Conservation (phyloP, 2,888 invertebrate genomes). For the Globia sparganii region DNA sequence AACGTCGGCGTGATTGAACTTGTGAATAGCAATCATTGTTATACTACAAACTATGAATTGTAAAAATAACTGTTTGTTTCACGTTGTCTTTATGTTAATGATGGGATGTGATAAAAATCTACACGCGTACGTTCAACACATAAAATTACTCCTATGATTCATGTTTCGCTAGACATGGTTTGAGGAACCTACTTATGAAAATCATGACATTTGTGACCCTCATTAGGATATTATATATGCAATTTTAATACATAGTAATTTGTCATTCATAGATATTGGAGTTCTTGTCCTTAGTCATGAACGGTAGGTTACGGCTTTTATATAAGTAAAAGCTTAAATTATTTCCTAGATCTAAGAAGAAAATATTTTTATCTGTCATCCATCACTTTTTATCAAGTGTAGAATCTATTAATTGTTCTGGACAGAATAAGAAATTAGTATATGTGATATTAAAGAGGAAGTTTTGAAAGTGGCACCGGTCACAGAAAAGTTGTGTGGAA, state of each 20-base stretch:
- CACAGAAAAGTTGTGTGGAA: background rate
- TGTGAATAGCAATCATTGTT: slow-evolving; percentile 44
- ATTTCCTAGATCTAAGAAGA: background rate
- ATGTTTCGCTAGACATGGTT: slow-evolving; percentile 46
- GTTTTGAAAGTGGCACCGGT: background rate
- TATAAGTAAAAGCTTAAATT: background rate
- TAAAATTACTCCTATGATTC: slow-evolving; percentile 51
- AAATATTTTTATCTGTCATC: background rate
- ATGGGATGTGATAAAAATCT: slow-evolving; percentile 54
- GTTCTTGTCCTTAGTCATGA: background rate
- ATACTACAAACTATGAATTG: slow-evolving; percentile 37
- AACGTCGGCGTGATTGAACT: slow-evolving; percentile 31
- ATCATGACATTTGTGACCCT: slow-evolving; percentile 18
- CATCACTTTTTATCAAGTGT: background rate
- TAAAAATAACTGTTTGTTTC: slow-evolving; percentile 60
- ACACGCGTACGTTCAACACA: slow-evolving; percentile 26
- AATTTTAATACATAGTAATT: slow-evolving; percentile 23
- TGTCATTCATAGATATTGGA: slow-evolving; percentile 22
- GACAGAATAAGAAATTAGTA: background rate
- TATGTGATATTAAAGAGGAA: background rate
- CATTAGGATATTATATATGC: slow-evolving; percentile 23
- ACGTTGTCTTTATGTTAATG: slow-evolving; percentile 56
- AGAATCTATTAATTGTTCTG: background rate
- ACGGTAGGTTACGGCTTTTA: no score
- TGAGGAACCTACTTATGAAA: slow-evolving; percentile 42